Base-by-base conservation (phyloP, 2,113 vertebrate genomes). In the Poeciliopsis turrubarensis region DNA sequence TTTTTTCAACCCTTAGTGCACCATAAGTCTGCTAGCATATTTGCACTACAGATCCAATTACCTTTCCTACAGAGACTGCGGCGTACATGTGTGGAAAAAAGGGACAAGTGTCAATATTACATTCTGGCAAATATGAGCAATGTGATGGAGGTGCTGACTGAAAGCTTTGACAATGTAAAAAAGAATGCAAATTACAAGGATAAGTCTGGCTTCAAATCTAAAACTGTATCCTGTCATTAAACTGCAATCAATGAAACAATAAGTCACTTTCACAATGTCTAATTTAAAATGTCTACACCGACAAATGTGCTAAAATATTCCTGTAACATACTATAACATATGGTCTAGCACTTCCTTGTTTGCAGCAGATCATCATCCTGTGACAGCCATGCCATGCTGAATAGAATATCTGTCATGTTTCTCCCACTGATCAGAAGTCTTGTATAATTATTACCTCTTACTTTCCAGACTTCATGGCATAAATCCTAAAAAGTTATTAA, bases 21-120 rank as follows among this genome's bases (percentile, higher is more conserved):
- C 80, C 65, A 83, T 80, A 79, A 78, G 70, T 88, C 79, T 69
- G 72, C 67, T 75, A 44, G 84, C 82, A 88, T 89, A 88, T 88
- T 87, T 89, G 84, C 81, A 80, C 79, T 78, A 73, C 73, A 68
- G 32, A 79, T 79, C 84, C 78, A 85, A 87, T 79, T 87, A 85
- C 84, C 76, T 87, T 83, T 87, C 32, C 71, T 78, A 65, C 72
- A 65, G 73, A 77, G 61, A 81, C 31, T 63, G 72, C 25, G 51
- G n/a, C 63, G 2, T 71, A 60, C 65, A 72, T 10, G 19, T 65
- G 68, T 83, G 73, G 80, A 74, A 47, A 67, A 22, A 4, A n/a
- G 57, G 25, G 44, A 57, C 51, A 47, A 77, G 32, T 62, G 31
- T 41, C 44, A 44, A 67, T 67, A 80, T 77, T 26, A 57, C 15